These are phyloP conservation scores for Drosophila truncata DNA, from an alignment of 1,140 invertebrate genomes.

Conservation along the genomic window DNA sequence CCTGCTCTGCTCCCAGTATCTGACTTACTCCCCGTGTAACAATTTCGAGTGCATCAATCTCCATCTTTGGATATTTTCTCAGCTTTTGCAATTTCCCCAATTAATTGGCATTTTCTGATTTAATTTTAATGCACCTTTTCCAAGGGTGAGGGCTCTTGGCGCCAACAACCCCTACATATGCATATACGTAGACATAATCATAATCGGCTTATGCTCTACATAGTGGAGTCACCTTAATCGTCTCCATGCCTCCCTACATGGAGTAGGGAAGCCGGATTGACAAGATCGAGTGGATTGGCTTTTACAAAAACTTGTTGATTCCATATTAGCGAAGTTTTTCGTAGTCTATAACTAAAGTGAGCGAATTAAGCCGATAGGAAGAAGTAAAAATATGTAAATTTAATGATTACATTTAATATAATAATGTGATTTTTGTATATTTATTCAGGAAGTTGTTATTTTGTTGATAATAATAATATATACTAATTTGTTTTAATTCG, in stretches of 20 bases:
- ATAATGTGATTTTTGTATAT: neutral
- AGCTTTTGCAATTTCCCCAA: constrained; percentile 47
- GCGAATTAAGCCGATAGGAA: too few species aligned
- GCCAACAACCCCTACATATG: constrained; percentile 47
- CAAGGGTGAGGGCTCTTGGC: constrained; percentile 14
- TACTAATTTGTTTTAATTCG: too few species aligned
- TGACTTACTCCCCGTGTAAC: neutral
- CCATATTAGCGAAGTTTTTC: constrained; percentile 60
- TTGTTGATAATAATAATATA: too few species aligned
- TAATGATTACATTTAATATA: neutral
- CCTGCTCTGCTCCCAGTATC: neutral
- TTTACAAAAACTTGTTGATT: constrained; percentile 57
- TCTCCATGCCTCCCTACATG: neutral
- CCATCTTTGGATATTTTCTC: constrained; percentile 27
- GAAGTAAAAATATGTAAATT: neutral
- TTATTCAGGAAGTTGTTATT: too few species aligned
- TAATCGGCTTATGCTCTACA: constrained; percentile 69
- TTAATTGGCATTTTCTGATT: constrained; percentile 63
- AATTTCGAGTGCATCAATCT: constrained; percentile 62
- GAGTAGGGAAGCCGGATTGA: neutral
- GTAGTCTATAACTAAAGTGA: neutral
- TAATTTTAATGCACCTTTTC: constrained; percentile 55
- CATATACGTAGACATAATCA: constrained; percentile 55
- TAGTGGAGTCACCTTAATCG: neutral
- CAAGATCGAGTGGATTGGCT: constrained; percentile 3